A percentile compares a stretch with the other conserved stretches of the same genome.
These are phyloP conservation scores for Sarcophaga rosellei DNA, from an alignment of 2,888 invertebrate species.

Conservation along the genomic window DNA sequence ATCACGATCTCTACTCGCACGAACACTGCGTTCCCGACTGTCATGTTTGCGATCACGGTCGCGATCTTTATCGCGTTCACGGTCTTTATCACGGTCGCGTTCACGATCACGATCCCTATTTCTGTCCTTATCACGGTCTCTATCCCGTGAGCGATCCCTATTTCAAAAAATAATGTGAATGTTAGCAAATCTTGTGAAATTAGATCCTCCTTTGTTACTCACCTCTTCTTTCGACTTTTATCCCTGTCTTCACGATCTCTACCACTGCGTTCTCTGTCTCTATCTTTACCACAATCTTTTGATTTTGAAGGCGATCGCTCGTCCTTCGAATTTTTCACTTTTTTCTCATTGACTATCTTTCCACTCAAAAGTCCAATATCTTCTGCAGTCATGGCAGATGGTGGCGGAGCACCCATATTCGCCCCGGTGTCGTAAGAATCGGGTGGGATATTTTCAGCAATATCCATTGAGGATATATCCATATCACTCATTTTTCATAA, in stretches of 20 bases:
- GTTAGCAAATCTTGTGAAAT: background rate
- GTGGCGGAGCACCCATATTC: conserved; percentile 61
- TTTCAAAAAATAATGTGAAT: background rate
- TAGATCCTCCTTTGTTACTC: background rate
- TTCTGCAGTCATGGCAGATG: conserved; percentile 54
- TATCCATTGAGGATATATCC: conserved; percentile 46
- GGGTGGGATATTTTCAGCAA: conserved; percentile 33
- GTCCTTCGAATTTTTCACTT: conserved; percentile 55
- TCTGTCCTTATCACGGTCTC: conserved; percentile 56
- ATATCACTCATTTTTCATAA: conserved; percentile 48
- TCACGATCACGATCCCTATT: conserved; percentile 17
- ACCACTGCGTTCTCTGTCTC: conserved; percentile 44
- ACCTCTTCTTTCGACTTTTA: conserved; percentile 73
- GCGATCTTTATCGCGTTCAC: conserved; percentile 77
- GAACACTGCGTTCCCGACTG: conserved; percentile 73
- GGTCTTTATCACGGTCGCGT: conserved; percentile 54
- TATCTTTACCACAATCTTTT: conserved; percentile 59
- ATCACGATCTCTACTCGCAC: conserved; percentile 78
- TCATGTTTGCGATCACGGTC: conserved; percentile 72
- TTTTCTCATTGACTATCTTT: conserved; percentile 72
- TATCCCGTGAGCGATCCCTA: conserved; percentile 67
- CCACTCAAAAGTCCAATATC: conserved; percentile 69
- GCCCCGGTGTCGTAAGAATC: conserved; percentile 47
- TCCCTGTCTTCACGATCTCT: conserved; percentile 70
- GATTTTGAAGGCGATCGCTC: conserved; percentile 74